Conservation (phyloP, 2,888 invertebrate species). For the Philaethria dido region DNA sequence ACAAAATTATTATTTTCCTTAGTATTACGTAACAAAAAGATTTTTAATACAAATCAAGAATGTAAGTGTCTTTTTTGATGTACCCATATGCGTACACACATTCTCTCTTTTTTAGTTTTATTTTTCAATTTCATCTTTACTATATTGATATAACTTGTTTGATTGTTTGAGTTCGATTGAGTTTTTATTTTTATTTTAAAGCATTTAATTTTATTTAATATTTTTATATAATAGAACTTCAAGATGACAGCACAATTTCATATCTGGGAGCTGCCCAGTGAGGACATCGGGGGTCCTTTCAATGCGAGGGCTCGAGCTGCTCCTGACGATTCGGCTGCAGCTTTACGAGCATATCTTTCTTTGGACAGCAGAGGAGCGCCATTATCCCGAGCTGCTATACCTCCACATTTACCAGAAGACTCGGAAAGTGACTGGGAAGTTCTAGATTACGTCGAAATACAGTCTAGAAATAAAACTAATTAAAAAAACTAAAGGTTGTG, state of each 20-base stretch:
- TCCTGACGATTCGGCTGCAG: conserved; percentile 72
- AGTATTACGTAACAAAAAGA: no score
- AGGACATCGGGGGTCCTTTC: conserved; percentile 85
- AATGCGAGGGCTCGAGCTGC: conserved; percentile 82
- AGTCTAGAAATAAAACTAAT: conserved; percentile 42
- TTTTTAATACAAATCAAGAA: no score
- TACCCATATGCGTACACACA: no score
- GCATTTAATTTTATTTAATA: background rate
- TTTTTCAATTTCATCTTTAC: no score
- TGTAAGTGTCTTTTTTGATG: no score
- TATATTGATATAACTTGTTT: no score
- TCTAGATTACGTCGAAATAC: conserved; percentile 86
- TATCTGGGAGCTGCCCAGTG: conserved; percentile 76
- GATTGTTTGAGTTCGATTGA: no score
- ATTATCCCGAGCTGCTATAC: conserved; percentile 82
- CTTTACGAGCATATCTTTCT: conserved; percentile 85
- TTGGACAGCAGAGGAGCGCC: conserved; percentile 85
- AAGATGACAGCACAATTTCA: conserved; percentile 83
- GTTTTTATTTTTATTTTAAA: no score
- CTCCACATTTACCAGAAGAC: conserved; percentile 76
- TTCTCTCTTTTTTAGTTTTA: no score
- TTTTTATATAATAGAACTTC: conserved; percentile 73
- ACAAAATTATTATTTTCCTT: no score
- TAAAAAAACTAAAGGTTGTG: background rate
- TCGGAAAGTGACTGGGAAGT: conserved; percentile 86